A percentile compares a stretch with the other conserved stretches of the same genome.
These are phyloP conservation scores for Myrmecophaga tridactyla DNA, from an alignment of 2,113 vertebrate species.

Conservation along the genomic window DNA sequence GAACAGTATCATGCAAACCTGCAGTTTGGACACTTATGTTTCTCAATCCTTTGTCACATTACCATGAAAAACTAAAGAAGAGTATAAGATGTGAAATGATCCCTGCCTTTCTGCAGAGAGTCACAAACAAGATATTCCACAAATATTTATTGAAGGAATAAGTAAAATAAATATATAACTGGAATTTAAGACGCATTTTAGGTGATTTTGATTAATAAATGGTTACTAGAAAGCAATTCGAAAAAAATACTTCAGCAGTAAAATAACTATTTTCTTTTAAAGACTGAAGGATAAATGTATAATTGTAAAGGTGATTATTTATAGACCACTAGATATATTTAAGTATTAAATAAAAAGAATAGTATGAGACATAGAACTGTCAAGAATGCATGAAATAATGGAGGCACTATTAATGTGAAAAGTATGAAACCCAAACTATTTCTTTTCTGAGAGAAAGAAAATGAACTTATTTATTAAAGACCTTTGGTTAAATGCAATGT, in stretches of 20 bases:
- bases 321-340: neutral
- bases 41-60: neutral
- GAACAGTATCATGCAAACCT: neutral
- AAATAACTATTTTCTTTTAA: no score
- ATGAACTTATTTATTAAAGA: conserved; percentile 34
- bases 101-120: neutral
- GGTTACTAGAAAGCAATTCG: neutral
- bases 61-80: neutral
- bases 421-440: conserved; percentile 15
- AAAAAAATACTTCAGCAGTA: neutral
- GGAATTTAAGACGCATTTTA: neutral
- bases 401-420: neutral
- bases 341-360: conserved; percentile 9
- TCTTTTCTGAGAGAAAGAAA: neutral
- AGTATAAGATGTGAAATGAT: neutral
- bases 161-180: conserved; percentile 5
- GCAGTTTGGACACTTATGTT: neutral
- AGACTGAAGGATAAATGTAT: neutral
- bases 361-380: neutral
- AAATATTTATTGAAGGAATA: conserved; percentile 37
- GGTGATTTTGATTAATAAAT: neutral
- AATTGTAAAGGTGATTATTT: conserved; percentile 19
- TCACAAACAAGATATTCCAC: neutral
- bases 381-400: conserved; percentile 38
- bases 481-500: neutral